These are phyloP conservation scores for Drosophila demipolita DNA, from an alignment of 2,888 invertebrate genomes.

Conservation along the genomic window DNA sequence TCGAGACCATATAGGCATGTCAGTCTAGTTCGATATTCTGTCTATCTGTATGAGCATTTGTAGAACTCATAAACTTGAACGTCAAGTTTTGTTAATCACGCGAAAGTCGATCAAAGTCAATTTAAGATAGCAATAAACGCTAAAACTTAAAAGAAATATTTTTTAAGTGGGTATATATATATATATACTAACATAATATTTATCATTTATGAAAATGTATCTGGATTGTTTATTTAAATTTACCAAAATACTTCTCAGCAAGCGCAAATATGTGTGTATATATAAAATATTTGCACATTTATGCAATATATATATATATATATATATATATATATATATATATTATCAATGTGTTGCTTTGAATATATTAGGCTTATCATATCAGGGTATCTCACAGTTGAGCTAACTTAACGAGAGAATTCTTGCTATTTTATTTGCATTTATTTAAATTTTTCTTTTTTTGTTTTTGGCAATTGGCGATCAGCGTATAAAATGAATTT, in stretches of 20 bases:
- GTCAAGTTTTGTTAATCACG: not conserved
- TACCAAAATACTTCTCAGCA: not conserved
- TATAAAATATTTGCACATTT: too few species aligned
- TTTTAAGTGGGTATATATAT: not conserved
- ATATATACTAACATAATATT: not conserved
- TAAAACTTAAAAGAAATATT: not conserved
- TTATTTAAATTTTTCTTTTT: conserved; percentile 13
- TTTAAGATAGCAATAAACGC: not conserved
- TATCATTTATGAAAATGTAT: not conserved
- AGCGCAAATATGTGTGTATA: not conserved
- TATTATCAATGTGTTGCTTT: not conserved
- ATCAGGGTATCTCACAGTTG: not conserved
- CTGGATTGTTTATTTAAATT: not conserved
- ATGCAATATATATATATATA: not conserved
- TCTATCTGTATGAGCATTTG: not conserved
- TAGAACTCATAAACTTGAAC: not conserved
- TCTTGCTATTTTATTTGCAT: not conserved
- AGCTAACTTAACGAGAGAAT: not conserved
- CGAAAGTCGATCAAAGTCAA: not conserved
- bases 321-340: not conserved
- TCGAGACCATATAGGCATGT: not conserved
- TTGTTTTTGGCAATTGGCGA: conserved; percentile 48
- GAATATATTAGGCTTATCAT: not conserved
- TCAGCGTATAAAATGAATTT: conserved; percentile 44
- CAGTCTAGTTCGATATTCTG: not conserved